These are phyloP conservation scores for Chlamydotis undulata DNA, from an alignment of 2,113 vertebrate genomes.

Conservation along the genomic window DNA sequence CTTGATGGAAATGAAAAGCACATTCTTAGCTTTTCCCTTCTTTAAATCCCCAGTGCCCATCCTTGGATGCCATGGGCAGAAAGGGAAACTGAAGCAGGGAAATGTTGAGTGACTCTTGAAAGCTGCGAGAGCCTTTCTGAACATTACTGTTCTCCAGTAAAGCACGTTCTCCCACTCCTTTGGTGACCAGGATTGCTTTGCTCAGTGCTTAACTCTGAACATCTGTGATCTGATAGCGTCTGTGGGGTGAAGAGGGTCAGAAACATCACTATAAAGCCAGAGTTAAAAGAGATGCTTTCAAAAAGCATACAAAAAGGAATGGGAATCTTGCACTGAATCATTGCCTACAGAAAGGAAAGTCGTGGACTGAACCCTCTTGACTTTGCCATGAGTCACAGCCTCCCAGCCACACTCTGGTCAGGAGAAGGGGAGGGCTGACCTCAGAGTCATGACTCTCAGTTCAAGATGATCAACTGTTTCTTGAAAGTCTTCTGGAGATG, in stretches of 20 bases:
- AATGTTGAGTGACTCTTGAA: neutral
- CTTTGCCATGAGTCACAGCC: neutral
- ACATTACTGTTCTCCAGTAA: neutral
- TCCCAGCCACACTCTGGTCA: neutral
- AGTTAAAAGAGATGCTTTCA: neutral
- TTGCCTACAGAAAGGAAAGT: neutral
- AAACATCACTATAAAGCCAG: neutral
- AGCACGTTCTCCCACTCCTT: neutral
- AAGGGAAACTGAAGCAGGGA: neutral
- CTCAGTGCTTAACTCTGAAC: neutral
- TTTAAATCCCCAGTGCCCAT: neutral
- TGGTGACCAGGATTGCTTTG: neutral
- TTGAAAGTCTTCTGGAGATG: slow-evolving; percentile 1
- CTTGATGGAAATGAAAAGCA: neutral
- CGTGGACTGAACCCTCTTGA: neutral
- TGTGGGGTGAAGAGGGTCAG: neutral
- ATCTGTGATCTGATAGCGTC: neutral
- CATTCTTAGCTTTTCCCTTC: neutral
- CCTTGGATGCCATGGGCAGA: neutral
- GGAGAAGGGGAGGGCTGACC: neutral
- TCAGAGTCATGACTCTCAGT: neutral
- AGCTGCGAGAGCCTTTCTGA: neutral
- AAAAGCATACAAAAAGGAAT: neutral
- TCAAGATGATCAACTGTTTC: neutral
- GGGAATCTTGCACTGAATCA: neutral